phyloP scores from a whole-genome alignment of 2,888 invertebrate species.

The Rhodophaea formosa region DNA sequence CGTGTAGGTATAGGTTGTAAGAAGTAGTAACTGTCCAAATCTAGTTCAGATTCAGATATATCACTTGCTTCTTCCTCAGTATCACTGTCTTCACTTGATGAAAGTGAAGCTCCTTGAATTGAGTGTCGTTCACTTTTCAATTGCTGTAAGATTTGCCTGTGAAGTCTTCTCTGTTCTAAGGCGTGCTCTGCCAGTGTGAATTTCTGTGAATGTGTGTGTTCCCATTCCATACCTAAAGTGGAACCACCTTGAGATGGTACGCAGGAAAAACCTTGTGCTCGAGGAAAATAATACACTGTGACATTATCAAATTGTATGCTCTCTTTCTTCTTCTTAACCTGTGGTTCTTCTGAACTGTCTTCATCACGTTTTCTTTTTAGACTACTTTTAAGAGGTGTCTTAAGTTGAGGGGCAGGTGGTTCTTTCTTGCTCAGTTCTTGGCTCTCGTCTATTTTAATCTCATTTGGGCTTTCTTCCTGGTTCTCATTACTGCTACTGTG shows the following conservation, averaged over 20 bases:
- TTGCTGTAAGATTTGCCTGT: slow-evolving; percentile 89
- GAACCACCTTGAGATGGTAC: slow-evolving; percentile 94
- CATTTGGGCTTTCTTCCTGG: slow-evolving; percentile 26
- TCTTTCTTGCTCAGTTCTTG: slow-evolving; percentile 33
- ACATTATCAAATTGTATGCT: slow-evolving; percentile 94
- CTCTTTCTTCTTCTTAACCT: slow-evolving; percentile 86
- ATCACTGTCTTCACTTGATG: slow-evolving; percentile 92
- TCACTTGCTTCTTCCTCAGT: slow-evolving; percentile 92
- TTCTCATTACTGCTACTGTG: slow-evolving; percentile 23
- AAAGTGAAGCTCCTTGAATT: slow-evolving; percentile 75
- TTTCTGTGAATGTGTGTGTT: slow-evolving; percentile 85
- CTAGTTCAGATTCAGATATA: slow-evolving; percentile 90
- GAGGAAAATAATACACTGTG: slow-evolving; percentile 96
- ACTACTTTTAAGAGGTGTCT: slow-evolving; percentile 78
- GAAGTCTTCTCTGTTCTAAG: slow-evolving; percentile 91
- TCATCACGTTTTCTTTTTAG: slow-evolving; percentile 83
- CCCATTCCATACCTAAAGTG: slow-evolving; percentile 95
- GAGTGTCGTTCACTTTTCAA: slow-evolving; percentile 86
- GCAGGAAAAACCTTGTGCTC: slow-evolving; percentile 95
- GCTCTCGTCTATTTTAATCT: slow-evolving; percentile 33
- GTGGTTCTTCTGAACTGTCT: slow-evolving; percentile 67
- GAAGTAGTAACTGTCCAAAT: slow-evolving; percentile 94
- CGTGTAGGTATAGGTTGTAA: slow-evolving; percentile 95
- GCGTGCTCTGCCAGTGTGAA: slow-evolving; percentile 95
- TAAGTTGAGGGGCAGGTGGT: slow-evolving; percentile 36